A percentile compares a stretch with the other conserved stretches of the same genome.
Conservation (phyloP, 2,113 vertebrate species). For the Syngnathoides biaculeatus region DNA sequence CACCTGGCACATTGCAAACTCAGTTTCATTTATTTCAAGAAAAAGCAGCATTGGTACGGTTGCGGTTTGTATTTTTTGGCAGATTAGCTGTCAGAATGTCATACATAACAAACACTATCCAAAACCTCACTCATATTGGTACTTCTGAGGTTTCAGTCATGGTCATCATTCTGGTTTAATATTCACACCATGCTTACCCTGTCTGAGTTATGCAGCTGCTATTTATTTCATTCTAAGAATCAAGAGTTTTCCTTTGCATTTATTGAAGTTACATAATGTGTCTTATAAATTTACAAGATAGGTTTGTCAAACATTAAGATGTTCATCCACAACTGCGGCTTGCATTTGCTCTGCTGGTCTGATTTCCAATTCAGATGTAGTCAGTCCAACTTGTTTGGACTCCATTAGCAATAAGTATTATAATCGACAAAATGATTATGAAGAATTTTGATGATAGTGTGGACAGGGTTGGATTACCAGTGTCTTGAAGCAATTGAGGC, state of each 20-base stretch:
- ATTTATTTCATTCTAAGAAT: neutral
- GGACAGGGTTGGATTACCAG: neutral
- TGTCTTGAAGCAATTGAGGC: neutral
- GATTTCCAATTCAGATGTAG: neutral
- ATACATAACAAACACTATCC: neutral
- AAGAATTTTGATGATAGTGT: neutral
- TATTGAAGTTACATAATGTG: neutral
- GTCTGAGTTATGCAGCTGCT: neutral
- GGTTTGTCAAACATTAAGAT: neutral
- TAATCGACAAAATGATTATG: neutral
- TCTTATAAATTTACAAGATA: neutral
- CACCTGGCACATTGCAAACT: constrained; percentile 28
- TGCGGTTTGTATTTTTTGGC: neutral
- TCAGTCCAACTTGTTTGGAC: neutral
- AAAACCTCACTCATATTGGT: neutral
- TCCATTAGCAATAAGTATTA: neutral
- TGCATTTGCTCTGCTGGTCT: neutral
- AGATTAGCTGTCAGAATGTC: neutral
- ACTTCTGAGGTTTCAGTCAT: neutral
- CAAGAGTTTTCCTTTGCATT: neutral
- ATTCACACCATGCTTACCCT: neutral
- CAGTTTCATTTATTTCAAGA: constrained; percentile 10
- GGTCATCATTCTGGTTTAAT: neutral
- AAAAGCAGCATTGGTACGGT: neutral
- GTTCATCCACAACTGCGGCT: neutral